Evolutionary conservation across 2,888 invertebrate genomes (phyloP).

Genomic region (Serrognathus titanus): DNA sequence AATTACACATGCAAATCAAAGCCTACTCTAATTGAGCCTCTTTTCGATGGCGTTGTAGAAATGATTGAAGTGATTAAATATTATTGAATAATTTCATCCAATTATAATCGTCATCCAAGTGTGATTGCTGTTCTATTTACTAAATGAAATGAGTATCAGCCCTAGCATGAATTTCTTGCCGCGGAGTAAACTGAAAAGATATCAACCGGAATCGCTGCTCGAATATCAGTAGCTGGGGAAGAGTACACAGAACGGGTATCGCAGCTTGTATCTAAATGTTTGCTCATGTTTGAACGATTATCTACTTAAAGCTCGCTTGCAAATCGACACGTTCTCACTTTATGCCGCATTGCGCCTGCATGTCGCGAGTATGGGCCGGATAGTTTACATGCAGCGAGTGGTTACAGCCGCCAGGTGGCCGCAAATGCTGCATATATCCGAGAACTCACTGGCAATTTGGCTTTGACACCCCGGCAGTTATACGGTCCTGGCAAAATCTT

Average conservation of each 20-base stretch:
- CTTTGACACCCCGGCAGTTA: conserved; percentile 25
- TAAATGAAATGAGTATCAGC: no score
- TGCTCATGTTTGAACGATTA: conserved; percentile 6
- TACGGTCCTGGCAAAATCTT: not conserved
- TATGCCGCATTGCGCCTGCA: conserved; percentile 31
- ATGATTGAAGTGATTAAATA: no score
- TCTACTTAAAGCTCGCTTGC: conserved; percentile 14
- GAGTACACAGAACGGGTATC: not conserved
- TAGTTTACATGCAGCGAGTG: conserved; percentile 35
- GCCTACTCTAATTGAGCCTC: no score
- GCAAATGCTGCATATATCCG: conserved; percentile 28
- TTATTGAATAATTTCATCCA: no score
- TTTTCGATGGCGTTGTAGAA: no score
- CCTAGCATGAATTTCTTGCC: no score
- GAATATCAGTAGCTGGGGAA: not conserved
- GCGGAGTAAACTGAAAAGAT: no score
- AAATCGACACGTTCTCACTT: conserved; percentile 36
- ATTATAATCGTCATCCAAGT: no score
- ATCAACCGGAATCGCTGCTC: no score
- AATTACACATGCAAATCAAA: no score
- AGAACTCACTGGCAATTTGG: no score
- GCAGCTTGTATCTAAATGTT: not conserved
- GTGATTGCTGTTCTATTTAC: no score
- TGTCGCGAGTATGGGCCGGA: conserved; percentile 12
- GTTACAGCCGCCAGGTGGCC: conserved; percentile 36